phyloP scores from a whole-genome alignment of 2,113 vertebrate genomes.

The Dermatemys mawii region DNA sequence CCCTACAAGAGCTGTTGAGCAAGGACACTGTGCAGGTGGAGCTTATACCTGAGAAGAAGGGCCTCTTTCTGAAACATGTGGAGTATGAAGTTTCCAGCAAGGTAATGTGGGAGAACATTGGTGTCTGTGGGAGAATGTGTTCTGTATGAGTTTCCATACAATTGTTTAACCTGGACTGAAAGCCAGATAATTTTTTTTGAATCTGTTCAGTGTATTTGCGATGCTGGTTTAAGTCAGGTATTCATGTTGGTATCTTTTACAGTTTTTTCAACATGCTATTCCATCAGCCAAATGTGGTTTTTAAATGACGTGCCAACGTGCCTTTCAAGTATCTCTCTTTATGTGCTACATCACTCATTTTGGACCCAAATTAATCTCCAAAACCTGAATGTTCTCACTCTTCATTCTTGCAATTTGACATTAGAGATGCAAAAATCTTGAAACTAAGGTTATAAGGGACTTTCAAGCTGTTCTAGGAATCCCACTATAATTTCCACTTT shows the following conservation, averaged over 20 bases:
- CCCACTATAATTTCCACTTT: background rate
- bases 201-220: background rate
- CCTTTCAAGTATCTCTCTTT: background rate
- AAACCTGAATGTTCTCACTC: background rate
- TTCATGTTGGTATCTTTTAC: background rate
- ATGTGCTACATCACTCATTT: background rate
- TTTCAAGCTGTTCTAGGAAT: background rate
- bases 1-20: constrained; percentile 86
- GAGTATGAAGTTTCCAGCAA: constrained; percentile 96
- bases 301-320: background rate
- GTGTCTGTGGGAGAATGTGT: background rate
- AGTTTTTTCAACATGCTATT: background rate
- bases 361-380: background rate
- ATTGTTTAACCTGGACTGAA: background rate
- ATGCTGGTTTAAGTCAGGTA: background rate
- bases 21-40: constrained; percentile 90
- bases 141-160: background rate
- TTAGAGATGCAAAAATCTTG: background rate
- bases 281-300: background rate
- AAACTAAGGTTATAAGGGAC: background rate
- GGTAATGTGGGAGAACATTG: constrained; percentile 67
- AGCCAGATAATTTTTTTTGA: background rate
- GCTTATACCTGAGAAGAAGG: constrained; percentile 97
- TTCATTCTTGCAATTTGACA: background rate
- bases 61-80: constrained; percentile 97